These are phyloP conservation scores for Sesamia nonagrioides DNA, from an alignment of 1,140 invertebrate genomes.

Conservation along the genomic window DNA sequence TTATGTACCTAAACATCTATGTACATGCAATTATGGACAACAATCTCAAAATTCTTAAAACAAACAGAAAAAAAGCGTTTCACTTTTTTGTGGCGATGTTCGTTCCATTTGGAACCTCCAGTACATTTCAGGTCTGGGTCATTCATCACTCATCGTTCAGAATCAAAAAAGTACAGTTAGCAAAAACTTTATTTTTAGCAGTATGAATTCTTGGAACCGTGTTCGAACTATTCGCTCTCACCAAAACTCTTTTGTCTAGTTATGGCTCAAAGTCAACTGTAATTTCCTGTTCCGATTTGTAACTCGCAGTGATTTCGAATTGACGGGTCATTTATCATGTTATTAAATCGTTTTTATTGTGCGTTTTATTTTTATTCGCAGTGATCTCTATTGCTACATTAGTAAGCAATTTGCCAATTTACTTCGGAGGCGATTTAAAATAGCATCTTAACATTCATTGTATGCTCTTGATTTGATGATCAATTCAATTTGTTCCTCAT, in stretches of 20 bases:
- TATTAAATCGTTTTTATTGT: slow-evolving; percentile 52
- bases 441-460: not conserved
- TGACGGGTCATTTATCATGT: slow-evolving; percentile 69
- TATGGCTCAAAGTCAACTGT: slow-evolving; percentile 70
- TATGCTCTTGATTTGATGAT: not conserved
- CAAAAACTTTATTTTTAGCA: slow-evolving; percentile 58
- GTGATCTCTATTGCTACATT: slow-evolving; percentile 16
- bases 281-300: slow-evolving; percentile 76
- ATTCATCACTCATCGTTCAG: slow-evolving; percentile 49
- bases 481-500: slow-evolving; percentile 17
- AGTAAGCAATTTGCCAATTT: slow-evolving; percentile 25
- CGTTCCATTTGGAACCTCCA: slow-evolving; percentile 43
- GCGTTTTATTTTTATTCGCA: not conserved
- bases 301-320: slow-evolving; percentile 56
- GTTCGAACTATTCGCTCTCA: slow-evolving; percentile 62
- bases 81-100: not conserved
- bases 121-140: slow-evolving; percentile 36
- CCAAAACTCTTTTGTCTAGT: slow-evolving; percentile 70
- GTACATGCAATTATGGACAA: not conserved
- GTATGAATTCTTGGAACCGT: slow-evolving; percentile 57
- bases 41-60: slow-evolving; percentile 10
- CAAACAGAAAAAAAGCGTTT: not conserved
- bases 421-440: not conserved
- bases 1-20: not conserved
- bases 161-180: slow-evolving; percentile 51